Percentiles rank a stretch among this genome's conserved stretches.
Conservation (phyloP, 2,113 vertebrate species). For the Microcebus jonahi region DNA sequence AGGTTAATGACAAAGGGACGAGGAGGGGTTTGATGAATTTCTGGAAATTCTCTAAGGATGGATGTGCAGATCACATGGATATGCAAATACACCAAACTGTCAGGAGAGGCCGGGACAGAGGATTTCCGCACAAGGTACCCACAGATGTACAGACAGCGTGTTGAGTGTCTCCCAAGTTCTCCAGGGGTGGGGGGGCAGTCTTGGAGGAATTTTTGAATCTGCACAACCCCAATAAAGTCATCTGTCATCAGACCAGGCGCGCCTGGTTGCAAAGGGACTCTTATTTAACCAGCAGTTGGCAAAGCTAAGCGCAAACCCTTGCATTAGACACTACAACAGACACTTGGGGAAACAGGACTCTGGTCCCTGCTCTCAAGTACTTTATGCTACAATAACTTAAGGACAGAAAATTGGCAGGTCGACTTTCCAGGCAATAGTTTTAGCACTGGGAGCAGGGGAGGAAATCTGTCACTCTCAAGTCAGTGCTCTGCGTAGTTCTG, state of each 20-base stretch:
- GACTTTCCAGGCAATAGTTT: accelerated
- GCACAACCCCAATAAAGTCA: background rate
- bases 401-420: background rate
- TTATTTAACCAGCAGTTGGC: background rate
- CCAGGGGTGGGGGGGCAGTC: background rate
- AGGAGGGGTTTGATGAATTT: background rate
- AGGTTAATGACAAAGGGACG: background rate
- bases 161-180: background rate
- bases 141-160: accelerated
- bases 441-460: background rate
- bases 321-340: accelerated
- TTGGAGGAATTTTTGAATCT: background rate
- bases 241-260: background rate
- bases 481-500: background rate
- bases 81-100: background rate
- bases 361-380: background rate
- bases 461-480: background rate
- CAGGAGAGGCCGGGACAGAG: background rate
- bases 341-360: background rate
- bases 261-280: background rate
- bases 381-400: background rate
- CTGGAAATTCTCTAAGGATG: background rate
- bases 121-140: background rate
- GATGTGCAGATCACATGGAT: no score
- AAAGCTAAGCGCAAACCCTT: background rate